Evolutionary conservation across 1,140 invertebrate species (phyloP).

Genomic region (Pachyrhynchus sulphureomaculatus): DNA sequence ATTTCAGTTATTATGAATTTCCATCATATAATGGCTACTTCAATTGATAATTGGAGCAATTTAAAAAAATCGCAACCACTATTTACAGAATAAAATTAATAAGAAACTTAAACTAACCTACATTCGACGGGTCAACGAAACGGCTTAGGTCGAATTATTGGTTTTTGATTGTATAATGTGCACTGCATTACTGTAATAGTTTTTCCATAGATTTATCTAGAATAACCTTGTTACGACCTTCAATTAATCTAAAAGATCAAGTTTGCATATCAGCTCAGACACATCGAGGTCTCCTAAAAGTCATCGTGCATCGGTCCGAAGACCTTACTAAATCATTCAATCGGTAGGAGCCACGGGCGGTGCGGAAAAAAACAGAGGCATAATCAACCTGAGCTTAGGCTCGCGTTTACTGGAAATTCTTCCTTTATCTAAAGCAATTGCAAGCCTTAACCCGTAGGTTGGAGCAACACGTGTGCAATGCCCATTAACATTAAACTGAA

Average conservation of each 20-base stretch:
- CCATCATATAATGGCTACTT: too few species aligned
- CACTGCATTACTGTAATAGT: constrained; percentile 60
- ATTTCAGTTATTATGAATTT: too few species aligned
- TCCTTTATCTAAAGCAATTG: constrained; percentile 82
- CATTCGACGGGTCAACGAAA: too few species aligned
- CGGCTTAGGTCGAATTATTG: too few species aligned
- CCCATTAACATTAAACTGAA: too few species aligned
- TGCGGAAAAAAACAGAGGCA: constrained; percentile 75
- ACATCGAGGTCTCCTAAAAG: constrained; percentile 53
- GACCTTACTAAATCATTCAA: constrained; percentile 79
- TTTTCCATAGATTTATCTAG: constrained; percentile 83
- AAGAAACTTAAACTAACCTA: too few species aligned
- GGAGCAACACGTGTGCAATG: constrained; percentile 74
- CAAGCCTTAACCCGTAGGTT: constrained; percentile 82
- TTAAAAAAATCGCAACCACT: too few species aligned
- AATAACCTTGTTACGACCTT: constrained; percentile 88
- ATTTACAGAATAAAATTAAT: too few species aligned
- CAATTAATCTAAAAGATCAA: constrained; percentile 72
- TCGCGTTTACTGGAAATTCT: constrained; percentile 86
- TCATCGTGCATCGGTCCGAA: constrained; percentile 65
- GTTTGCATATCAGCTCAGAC: constrained; percentile 62
- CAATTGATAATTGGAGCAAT: too few species aligned
- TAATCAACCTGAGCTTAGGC: constrained; percentile 84
- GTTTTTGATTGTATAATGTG: too few species aligned
- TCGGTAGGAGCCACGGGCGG: constrained; percentile 80